Conservation (phyloP, 1,140 invertebrate genomes). For the Manduca sexta region DNA sequence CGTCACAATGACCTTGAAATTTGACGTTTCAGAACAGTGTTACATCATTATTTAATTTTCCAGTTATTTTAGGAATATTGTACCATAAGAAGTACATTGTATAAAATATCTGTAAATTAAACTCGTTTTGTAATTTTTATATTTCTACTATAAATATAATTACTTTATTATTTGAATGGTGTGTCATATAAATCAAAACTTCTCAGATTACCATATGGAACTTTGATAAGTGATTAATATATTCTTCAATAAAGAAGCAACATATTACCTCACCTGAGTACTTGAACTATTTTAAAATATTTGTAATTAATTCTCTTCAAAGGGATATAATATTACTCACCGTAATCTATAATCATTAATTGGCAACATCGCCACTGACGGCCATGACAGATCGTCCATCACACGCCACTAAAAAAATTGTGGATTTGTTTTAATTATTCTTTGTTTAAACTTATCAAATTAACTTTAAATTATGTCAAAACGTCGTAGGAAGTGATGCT, state of each 20-base stretch:
- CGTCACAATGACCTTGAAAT: background rate
- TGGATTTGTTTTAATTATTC: constrained; percentile 3
- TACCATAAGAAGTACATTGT: too few relatives aligned
- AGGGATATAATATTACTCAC: too few relatives aligned
- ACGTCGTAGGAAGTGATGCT: background rate
- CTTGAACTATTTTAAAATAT: too few relatives aligned
- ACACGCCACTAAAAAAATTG: constrained; percentile 3
- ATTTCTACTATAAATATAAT: background rate
- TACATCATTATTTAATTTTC: background rate
- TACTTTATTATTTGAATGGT: background rate
- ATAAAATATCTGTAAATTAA: background rate
- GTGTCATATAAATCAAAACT: too few relatives aligned
- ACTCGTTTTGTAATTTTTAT: background rate
- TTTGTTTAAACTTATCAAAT: background rate
- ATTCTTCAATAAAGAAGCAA: too few relatives aligned
- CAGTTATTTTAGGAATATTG: too few relatives aligned
- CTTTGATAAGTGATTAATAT: too few relatives aligned
- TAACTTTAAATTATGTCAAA: background rate
- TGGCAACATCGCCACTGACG: constrained; percentile 3
- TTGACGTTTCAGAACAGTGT: background rate
- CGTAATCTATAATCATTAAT: background rate
- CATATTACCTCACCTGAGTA: too few relatives aligned
- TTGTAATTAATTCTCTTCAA: background rate
- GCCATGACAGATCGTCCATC: constrained; percentile 4
- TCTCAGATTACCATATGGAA: too few relatives aligned